Base-by-base conservation (phyloP, 2,797 vertebrate species). In the Anolis apletophallus region DNA sequence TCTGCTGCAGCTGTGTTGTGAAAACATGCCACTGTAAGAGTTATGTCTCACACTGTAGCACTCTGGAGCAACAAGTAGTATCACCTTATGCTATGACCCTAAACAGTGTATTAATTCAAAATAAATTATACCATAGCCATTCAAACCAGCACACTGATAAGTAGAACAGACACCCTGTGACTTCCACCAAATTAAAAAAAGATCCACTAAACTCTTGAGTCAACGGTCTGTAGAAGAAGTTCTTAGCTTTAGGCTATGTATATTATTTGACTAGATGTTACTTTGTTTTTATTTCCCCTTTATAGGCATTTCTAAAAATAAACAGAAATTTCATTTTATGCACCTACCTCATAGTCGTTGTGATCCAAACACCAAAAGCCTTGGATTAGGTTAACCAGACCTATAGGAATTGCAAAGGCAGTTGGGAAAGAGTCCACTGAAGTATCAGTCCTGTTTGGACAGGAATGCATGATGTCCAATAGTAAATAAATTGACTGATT, bases 361-460 rank as follows among this genome's bases (percentile, higher is more conserved):
- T 99, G 98, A 94, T 99, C 99, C 87, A 99, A 96, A 80, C 99
- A 96, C 99, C 99, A 99, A 92, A 99, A 97, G 8, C 98, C 98
- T 95, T 97, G 98, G 82, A 99, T 97, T 80, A 99, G 96, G 89
- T 99, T 99, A 81, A 99, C 97, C 29, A 99, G 96, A 68, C 98
- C 97, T 86, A 98, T 96, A 5, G 98, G 98, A 83, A 99, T 96
- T 61, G 97, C 97, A 95, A 99, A 99, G 13, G 97, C 97, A 40
- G 97, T 97, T 89, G 98, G 98, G 90, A 99, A 99, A 76, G 98
- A 98, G 75, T 97, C 97, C 23, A 99, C 93, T 2, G 95, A 97
- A 29, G 97, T 95, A 17, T 97, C 97, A 0, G 95, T 96, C 94
- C 98, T 99, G 94, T 97, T 98, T 16, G 97, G 97, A 91, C 97